phyloP scores from a whole-genome alignment of 2,113 vertebrate genomes.

The Psilopogon haemacephalus region DNA sequence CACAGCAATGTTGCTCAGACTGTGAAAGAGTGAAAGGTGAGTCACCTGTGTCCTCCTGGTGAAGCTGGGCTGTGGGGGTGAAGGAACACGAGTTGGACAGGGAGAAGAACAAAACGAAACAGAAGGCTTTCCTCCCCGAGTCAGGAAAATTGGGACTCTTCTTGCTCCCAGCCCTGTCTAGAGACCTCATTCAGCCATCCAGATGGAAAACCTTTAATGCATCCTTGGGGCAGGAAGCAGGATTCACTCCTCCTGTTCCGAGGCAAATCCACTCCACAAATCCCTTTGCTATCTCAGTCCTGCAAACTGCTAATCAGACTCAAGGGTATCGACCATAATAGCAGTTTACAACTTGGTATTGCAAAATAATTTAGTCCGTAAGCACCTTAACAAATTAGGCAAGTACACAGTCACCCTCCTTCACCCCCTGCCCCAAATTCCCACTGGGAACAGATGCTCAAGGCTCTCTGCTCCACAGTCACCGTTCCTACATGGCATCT shows the following conservation, averaged over 20 bases:
- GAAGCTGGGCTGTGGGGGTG: neutral
- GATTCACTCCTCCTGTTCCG: neutral
- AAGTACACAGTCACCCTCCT: neutral
- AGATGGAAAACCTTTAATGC: neutral
- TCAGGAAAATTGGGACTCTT: neutral
- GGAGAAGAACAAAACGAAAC: neutral
- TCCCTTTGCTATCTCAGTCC: neutral
- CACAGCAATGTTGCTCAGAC: neutral
- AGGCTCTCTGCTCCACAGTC: neutral
- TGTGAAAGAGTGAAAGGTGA: neutral
- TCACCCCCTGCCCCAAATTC: neutral
- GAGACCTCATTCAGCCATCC: neutral
- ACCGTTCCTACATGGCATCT: neutral
- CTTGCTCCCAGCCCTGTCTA: neutral
- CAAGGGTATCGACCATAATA: neutral
- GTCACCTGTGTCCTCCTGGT: neutral
- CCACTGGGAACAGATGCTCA: neutral
- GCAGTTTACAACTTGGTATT: neutral
- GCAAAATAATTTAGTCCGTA: neutral
- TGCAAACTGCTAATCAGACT: neutral
- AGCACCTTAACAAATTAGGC: neutral
- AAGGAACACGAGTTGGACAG: neutral
- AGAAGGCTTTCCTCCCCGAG: neutral
- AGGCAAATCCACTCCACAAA: neutral
- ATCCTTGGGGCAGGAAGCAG: neutral